Percentiles rank a stretch among this genome's conserved stretches.
Evolutionary conservation across 2,113 vertebrate genomes (phyloP).

Genomic region (Himantopus leucocephalus): DNA sequence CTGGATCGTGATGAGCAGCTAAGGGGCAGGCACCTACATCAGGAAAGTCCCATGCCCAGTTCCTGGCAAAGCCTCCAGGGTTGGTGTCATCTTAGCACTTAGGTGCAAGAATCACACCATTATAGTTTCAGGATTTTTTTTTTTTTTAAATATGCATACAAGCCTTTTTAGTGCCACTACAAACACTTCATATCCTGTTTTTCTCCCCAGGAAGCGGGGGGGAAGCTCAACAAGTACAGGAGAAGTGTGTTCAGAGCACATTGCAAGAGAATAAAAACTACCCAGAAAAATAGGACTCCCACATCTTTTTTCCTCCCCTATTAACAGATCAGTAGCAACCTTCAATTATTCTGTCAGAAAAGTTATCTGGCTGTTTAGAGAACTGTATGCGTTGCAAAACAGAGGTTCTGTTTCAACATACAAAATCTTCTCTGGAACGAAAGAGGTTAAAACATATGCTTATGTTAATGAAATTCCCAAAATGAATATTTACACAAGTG

Average conservation of each 20-base stretch:
- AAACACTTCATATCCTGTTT: background rate
- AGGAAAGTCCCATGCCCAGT: background rate
- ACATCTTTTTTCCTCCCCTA: background rate
- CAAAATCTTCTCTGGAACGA: background rate
- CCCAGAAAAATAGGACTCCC: background rate
- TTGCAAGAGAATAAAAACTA: background rate
- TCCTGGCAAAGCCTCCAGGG: background rate
- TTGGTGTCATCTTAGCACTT: background rate
- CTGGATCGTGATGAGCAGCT: background rate
- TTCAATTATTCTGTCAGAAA: background rate
- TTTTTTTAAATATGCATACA: background rate
- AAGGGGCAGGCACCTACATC: background rate
- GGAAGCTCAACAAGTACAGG: background rate
- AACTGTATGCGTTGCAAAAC: background rate
- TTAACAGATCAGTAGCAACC: background rate
- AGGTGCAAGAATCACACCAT: background rate
- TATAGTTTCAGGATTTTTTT: background rate
- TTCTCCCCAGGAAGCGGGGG: background rate
- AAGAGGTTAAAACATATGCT: background rate
- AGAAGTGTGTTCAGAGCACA: background rate
- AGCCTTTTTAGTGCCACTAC: background rate
- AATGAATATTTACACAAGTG: background rate
- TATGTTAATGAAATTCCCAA: slow-evolving; percentile 27
- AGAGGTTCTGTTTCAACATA: background rate
- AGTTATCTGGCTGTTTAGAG: background rate